Evolutionary conservation across 53 echinoderm and acorn worm species (phyloP), one percentile per base, ranked within the genome.

Genomic region (Holothuria leucospilota): DNA sequence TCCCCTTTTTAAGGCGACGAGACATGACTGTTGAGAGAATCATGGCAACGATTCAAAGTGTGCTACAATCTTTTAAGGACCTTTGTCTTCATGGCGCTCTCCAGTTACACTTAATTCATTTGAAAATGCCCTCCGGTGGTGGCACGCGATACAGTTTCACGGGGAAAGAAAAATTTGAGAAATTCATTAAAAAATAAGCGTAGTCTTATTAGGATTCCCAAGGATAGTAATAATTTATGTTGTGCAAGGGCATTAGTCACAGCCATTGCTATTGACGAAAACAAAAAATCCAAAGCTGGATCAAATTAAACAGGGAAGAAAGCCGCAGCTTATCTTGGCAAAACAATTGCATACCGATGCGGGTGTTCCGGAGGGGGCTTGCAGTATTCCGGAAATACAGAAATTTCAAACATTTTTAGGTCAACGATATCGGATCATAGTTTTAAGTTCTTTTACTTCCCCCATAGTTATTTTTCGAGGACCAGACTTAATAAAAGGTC

Each of bases 221-320:
- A 75, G 53, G 85, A 89, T 27, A 65, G 86, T 11, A 64, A 91
- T 56, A 21, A 82, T 5, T 46, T 91, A 42, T 89, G 89, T 62
- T 91, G 89, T 29, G 83, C 91, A 0, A 73, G 91, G 69, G 94
- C 90, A 12, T 82, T 94, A 20, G 94, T 89, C 10, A 94, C 91
- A 2, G 91, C 89, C 9, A 70, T 86, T 23, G 75, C 89, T 1
- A 77, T 88, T 30, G 72, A 85, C 20, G 88, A 94, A 38, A 79
- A 15, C 30, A n/a, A 70, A 86, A 23, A 38, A 91, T 38, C 61
- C 84, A 0, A 88, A 25, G 80, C 20, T 30, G 71, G 16, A 91
- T 88, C 49, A 28, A 90, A 26, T 24, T n/a, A n/a, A n/a, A n/a
- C n/a, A 67, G 20, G 86, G 91, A 1, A 53, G 75, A 34, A 59